Evolutionary conservation across 2,113 vertebrate species (phyloP).

Genomic region (Oreochromis aureus): DNA sequence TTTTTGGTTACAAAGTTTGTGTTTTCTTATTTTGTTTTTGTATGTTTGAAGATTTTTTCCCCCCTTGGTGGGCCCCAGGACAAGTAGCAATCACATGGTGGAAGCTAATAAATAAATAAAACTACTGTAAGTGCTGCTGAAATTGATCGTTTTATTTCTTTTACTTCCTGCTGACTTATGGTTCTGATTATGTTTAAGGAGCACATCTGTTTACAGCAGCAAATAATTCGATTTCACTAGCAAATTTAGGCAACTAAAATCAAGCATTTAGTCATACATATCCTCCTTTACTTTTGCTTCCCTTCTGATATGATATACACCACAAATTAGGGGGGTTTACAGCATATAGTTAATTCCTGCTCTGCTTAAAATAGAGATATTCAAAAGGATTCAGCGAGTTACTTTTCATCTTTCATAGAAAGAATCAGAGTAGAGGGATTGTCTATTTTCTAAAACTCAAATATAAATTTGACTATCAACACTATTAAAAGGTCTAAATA

Average conservation of each 20-base stretch:
- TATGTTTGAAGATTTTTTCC: background rate
- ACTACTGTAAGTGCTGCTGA: background rate
- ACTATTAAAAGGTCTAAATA: background rate
- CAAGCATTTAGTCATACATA: background rate
- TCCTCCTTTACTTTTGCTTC: background rate
- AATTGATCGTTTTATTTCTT: background rate
- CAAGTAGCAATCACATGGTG: background rate
- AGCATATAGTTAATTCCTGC: background rate
- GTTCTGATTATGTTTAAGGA: background rate
- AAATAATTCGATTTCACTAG: background rate
- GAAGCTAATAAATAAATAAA: background rate
- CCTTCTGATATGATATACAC: background rate
- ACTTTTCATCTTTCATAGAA: background rate
- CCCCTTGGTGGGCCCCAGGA: background rate
- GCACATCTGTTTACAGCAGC: background rate
- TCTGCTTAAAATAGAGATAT: background rate
- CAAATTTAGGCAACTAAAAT: background rate
- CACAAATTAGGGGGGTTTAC: background rate
- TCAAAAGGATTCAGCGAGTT: background rate
- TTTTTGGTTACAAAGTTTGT: background rate
- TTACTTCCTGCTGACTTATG: background rate
- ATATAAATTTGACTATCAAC: background rate
- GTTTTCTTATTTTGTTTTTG: background rate
- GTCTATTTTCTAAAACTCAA: background rate
- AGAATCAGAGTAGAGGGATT: background rate